These are phyloP conservation scores for Nowickia ferox DNA, from an alignment of 2,888 invertebrate genomes.

Conservation along the genomic window DNA sequence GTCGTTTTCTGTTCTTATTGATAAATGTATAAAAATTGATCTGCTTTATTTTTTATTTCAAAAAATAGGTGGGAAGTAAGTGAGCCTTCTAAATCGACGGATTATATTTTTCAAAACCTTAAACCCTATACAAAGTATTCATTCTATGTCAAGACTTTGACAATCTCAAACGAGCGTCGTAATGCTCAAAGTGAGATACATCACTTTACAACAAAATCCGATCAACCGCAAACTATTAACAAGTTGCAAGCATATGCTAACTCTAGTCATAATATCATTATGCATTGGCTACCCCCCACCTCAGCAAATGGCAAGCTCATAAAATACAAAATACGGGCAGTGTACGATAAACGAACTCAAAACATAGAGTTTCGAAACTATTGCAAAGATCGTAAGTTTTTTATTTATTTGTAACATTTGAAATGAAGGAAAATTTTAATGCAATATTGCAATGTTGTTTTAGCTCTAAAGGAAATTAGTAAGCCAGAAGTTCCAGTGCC, in stretches of 20 bases:
- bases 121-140: constrained; percentile 96
- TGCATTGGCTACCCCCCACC: constrained; percentile 89
- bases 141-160: constrained; percentile 96
- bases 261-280: constrained; percentile 81
- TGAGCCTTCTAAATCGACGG: constrained; percentile 79
- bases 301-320: constrained; percentile 93
- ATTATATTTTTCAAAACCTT: constrained; percentile 86
- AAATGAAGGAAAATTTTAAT: neutral
- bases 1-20: neutral
- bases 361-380: constrained; percentile 86
- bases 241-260: constrained; percentile 78
- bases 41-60: constrained; percentile 6
- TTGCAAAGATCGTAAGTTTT: constrained; percentile 86
- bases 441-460: neutral
- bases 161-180: constrained; percentile 90
- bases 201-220: constrained; percentile 90
- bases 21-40: neutral
- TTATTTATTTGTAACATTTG: neutral
- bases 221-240: constrained; percentile 77
- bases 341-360: constrained; percentile 83
- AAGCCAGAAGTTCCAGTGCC: constrained; percentile 61
- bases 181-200: constrained; percentile 93
- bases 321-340: constrained; percentile 88
- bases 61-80: constrained; percentile 78
- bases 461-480: constrained; percentile 76